Evolutionary conservation across 2,797 vertebrate genomes (phyloP).

Genomic region (Lutjanus campechanus): DNA sequence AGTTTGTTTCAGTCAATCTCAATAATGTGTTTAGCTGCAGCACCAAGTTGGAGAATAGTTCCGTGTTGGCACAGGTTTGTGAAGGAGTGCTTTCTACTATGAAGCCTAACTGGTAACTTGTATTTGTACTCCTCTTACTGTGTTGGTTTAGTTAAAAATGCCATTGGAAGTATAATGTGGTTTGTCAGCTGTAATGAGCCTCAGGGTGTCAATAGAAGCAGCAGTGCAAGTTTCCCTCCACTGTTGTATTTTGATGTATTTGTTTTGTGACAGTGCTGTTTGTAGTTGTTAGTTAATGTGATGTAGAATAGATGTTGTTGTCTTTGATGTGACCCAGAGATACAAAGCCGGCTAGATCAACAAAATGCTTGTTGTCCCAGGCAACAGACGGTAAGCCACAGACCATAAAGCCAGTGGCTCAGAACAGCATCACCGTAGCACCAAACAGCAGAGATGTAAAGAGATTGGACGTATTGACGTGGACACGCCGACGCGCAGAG

Average conservation of each 20-base stretch:
- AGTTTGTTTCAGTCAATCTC: not conserved
- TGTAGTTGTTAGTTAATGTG: not conserved
- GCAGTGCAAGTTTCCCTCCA: conserved; percentile 2
- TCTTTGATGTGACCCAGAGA: not conserved
- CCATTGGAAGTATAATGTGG: not conserved
- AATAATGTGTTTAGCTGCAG: not conserved
- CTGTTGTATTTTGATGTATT: not conserved
- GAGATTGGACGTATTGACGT: conserved; percentile 44
- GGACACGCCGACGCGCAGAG: conserved; percentile 1
- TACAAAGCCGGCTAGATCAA: conserved; percentile 8
- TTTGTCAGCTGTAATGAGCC: not conserved
- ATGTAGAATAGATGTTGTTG: not conserved
- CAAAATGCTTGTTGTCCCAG: conserved; percentile 37
- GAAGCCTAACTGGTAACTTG: not conserved
- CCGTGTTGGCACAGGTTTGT: not conserved
- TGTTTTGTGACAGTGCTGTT: not conserved
- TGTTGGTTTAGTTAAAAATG: conserved; percentile 2
- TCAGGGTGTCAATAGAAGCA: not conserved
- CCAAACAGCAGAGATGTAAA: conserved; percentile 47
- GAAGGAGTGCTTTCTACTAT: not conserved
- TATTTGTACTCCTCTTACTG: not conserved
- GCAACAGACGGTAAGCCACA: conserved; percentile 35
- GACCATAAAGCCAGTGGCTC: conserved; percentile 42
- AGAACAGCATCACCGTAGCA: conserved; percentile 31
- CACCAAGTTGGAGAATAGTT: not conserved